phyloP scores from a whole-genome alignment of 64 coral and sea anemone species.

The Dendrophyllia cribrosa region DNA sequence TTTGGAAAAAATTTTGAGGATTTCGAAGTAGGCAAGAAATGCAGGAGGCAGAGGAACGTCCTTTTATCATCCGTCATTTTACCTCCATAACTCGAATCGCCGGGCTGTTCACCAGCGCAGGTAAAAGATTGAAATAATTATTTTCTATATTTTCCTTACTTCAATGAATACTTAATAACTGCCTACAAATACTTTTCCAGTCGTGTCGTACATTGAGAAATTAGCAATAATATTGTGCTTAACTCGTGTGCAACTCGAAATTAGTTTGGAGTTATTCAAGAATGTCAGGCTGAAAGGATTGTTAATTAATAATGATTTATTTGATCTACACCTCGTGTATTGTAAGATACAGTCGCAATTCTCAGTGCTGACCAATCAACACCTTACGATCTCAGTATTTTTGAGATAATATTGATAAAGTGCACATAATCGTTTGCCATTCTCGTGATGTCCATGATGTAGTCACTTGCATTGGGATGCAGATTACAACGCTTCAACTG shows the following conservation, averaged over 20 bases:
- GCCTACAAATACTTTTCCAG: neutral
- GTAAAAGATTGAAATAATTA: neutral
- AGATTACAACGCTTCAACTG: too few species aligned
- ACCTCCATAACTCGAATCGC: slow-evolving; percentile 39
- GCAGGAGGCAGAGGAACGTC: slow-evolving; percentile 13
- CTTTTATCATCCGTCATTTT: slow-evolving; percentile 59
- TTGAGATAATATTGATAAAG: too few species aligned
- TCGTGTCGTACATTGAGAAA: neutral
- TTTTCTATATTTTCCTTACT: neutral
- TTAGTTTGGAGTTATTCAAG: too few species aligned
- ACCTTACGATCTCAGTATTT: too few species aligned
- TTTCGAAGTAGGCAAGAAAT: neutral
- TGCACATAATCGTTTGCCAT: too few species aligned
- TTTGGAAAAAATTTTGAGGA: neutral
- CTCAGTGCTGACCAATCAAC: too few species aligned
- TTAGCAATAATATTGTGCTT: neutral
- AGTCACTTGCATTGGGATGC: too few species aligned
- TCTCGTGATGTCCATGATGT: too few species aligned
- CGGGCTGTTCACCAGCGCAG: slow-evolving; percentile 42
- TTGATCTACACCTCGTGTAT: neutral
- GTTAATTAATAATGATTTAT: too few species aligned
- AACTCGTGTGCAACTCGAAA: neutral
- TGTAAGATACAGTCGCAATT: neutral
- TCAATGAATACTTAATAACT: neutral
- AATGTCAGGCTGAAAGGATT: too few species aligned